Evolutionary conservation across 2,888 invertebrate genomes (phyloP), one percentile per base, ranked within the genome.

Genomic region (Dicranocentrus wangi): DNA sequence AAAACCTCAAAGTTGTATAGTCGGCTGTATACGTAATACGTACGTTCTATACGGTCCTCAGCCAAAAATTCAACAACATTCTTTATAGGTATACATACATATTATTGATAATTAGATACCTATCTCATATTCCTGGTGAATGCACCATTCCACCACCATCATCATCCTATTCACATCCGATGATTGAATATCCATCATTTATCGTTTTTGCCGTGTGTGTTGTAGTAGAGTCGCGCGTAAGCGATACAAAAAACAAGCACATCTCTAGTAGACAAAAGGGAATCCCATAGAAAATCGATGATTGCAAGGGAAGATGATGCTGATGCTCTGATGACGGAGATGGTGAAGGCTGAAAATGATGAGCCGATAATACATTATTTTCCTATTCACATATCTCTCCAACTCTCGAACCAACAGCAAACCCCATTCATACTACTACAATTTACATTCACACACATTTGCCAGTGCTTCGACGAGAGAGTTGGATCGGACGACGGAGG

Each of bases 321-420:
- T n/a, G n/a, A n/a, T n/a, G n/a, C n/a, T n/a, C n/a, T n/a, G n/a
- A n/a, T n/a, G n/a, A n/a, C n/a, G n/a, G n/a, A 53, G 77, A 70
- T 43, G 63, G 51, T 25, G 47, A 76, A 39, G 69, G 51, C 61
- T 69, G 65, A 60, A 65, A 78, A 78, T 63, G 79, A 79, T 79
- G 79, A 71, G 47, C 21, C 42, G 71, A 79, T 79, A 79, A 71
- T 58, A 71, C 47, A 70, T 78, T 70, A 65, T 69, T 69, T 66
- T 78, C 23, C 77, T 79, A 55, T 71, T 71, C 71, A 79, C 63
- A 39, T 42, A 27, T 77, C 58, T 51, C 15, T 51, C 25, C 32
- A 19, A 53, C 58, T 25, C 32, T 73, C 32, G 23, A 2, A 15
- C 27, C 7, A 42, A n/a, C n/a, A n/a, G n/a, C n/a, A n/a, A n/a